Evolutionary conservation across 2,888 invertebrate genomes (phyloP).

Genomic region (Cecidostiba fungosa): DNA sequence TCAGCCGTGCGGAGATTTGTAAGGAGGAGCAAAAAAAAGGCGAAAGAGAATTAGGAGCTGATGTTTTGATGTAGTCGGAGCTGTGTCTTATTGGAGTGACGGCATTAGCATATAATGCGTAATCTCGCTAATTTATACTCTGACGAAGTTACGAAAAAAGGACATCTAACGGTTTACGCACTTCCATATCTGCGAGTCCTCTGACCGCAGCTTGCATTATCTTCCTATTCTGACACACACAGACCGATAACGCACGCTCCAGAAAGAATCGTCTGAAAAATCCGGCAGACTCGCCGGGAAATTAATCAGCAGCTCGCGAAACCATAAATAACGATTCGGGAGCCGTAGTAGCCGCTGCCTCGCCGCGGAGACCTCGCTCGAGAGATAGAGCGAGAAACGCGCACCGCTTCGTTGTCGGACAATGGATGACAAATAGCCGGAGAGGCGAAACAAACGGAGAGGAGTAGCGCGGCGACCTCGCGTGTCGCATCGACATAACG

Average conservation of each 20-base stretch:
- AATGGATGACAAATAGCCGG: constrained; percentile 78
- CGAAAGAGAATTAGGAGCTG: constrained; percentile 50
- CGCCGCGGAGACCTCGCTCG: constrained; percentile 5
- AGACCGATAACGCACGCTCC: constrained; percentile 42
- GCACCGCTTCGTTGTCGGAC: constrained; percentile 69
- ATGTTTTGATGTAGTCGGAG: constrained; percentile 40
- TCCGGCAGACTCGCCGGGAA: constrained; percentile 64
- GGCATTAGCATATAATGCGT: constrained; percentile 44
- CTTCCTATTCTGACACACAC: background rate
- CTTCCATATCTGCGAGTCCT: too few species aligned
- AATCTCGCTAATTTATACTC: too few species aligned
- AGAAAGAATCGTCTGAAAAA: constrained; percentile 57
- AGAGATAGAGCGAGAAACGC: constrained; percentile 18
- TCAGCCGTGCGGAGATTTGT: constrained; percentile 16
- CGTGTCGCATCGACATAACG: constrained; percentile 71
- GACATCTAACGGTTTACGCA: too few species aligned
- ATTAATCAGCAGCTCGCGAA: constrained; percentile 74
- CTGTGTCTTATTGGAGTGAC: constrained; percentile 34
- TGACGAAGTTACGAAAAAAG: too few species aligned
- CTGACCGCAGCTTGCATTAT: background rate
- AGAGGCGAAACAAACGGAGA: constrained; percentile 73
- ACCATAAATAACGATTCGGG: constrained; percentile 76
- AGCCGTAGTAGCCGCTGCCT: constrained; percentile 35
- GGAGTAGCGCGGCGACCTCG: constrained; percentile 67
- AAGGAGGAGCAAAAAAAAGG: constrained; percentile 38